Conservation (phyloP, 2,113 vertebrate species). For the Ciconia stormi region DNA sequence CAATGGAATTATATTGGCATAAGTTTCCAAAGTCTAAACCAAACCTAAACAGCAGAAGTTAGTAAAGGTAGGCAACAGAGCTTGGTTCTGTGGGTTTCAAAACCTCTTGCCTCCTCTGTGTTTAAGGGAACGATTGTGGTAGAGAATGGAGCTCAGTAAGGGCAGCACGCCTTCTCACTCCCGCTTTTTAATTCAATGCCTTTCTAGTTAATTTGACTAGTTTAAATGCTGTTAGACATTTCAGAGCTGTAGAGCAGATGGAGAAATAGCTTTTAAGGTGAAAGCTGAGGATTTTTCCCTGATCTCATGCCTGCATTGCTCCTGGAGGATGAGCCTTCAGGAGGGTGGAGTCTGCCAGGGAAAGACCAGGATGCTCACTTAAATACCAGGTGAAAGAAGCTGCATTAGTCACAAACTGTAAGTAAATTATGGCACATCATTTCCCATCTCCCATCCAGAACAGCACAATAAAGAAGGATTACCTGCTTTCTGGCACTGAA, state of each 20-base stretch:
- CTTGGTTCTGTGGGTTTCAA: background rate
- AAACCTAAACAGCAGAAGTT: background rate
- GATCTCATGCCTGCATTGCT: background rate
- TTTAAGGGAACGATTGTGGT: background rate
- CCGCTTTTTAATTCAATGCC: background rate
- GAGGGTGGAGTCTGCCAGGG: background rate
- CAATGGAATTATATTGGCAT: background rate
- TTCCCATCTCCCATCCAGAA: background rate
- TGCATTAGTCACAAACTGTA: background rate
- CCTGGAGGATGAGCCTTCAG: background rate
- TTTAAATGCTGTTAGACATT: background rate
- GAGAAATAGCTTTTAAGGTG: background rate
- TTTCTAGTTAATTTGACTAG: background rate
- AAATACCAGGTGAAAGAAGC: background rate
- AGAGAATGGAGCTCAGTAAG: background rate
- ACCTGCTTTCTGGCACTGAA: conserved; percentile 91
- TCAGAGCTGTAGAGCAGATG: background rate
- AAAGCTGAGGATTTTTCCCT: background rate
- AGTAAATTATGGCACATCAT: background rate
- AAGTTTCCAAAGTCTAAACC: background rate
- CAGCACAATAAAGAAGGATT: background rate
- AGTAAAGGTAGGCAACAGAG: background rate
- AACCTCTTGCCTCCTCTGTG: background rate
- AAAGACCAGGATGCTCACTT: background rate
- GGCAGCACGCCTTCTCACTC: background rate